phyloP scores from a whole-genome alignment of 2,888 invertebrate genomes.

The Hemistola chrysoprasaria region DNA sequence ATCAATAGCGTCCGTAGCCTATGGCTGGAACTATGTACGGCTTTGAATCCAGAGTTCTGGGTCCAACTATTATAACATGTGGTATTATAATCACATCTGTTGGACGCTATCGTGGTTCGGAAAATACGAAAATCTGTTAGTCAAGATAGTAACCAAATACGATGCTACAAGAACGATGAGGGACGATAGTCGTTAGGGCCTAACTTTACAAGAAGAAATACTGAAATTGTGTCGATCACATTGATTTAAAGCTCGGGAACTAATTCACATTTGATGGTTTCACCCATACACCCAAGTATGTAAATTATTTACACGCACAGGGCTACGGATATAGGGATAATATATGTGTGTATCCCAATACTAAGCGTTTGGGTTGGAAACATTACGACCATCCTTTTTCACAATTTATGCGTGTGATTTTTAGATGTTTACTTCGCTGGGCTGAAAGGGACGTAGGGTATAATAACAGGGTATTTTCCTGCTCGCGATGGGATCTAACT shows the following conservation, averaged over 20 bases:
- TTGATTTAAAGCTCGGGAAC: constrained; percentile 38
- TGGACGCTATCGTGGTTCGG: no score
- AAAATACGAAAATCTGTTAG: no score
- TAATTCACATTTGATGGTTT: constrained; percentile 52
- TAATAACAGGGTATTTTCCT: neutral
- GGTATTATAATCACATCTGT: no score
- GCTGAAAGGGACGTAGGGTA: constrained; percentile 5
- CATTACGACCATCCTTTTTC: constrained; percentile 29
- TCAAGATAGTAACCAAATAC: no score
- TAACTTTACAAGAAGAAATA: no score
- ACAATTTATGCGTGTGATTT: constrained; percentile 27
- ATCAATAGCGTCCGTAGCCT: no score
- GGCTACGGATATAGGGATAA: constrained; percentile 29
- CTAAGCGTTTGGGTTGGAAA: constrained; percentile 22
- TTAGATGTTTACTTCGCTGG: constrained; percentile 16
- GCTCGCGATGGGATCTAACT: no score
- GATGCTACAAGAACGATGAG: no score
- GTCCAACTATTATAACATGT: no score
- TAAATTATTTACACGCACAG: constrained; percentile 40
- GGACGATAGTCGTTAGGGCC: no score
- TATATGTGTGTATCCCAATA: constrained; percentile 21
- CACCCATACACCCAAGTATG: constrained; percentile 32
- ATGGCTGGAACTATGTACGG: no score
- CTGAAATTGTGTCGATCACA: constrained; percentile 28
- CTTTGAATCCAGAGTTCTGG: no score